Conservation (phyloP, 1,140 invertebrate genomes). For the Ditylenchus dipsaci region DNA sequence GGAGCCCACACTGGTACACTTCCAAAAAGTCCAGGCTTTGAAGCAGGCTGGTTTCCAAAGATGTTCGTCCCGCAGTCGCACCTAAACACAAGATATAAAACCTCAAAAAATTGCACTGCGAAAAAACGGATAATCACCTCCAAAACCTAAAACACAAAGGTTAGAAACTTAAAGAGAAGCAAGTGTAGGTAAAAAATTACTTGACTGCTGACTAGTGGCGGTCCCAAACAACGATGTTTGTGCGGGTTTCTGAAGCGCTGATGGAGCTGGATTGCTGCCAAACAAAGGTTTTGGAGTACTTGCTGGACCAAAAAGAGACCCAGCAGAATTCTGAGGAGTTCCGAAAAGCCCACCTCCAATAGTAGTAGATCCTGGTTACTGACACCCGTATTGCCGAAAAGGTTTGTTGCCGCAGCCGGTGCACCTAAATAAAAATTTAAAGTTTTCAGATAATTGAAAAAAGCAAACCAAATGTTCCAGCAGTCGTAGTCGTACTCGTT, state of each 20-base stretch:
- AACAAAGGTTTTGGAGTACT: slow-evolving; percentile 6
- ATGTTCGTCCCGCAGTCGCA: background rate
- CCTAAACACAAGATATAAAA: background rate
- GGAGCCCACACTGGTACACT: background rate
- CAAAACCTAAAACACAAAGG: too few species aligned
- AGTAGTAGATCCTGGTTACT: background rate
- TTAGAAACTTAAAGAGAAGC: too few species aligned
- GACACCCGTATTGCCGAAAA: background rate
- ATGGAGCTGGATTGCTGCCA: background rate
- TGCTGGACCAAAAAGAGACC: slow-evolving; percentile 6
- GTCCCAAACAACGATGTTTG: slow-evolving; percentile 5
- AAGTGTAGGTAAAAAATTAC: background rate
- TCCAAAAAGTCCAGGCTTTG: too few species aligned
- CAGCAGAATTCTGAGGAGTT: background rate
- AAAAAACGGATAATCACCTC: too few species aligned
- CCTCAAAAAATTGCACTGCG: too few species aligned
- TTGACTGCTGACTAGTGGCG: background rate
- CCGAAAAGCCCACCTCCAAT: slow-evolving; percentile 11
- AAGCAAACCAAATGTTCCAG: too few species aligned
- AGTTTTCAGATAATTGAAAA: too few species aligned
- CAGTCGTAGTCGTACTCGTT: too few species aligned
- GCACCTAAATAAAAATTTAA: too few species aligned
- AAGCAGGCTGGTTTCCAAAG: background rate
- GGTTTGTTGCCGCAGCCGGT: background rate
- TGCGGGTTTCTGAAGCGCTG: background rate